Conservation (phyloP, 2,888 invertebrate species). For the Amblyjoppa fuscipennis region DNA sequence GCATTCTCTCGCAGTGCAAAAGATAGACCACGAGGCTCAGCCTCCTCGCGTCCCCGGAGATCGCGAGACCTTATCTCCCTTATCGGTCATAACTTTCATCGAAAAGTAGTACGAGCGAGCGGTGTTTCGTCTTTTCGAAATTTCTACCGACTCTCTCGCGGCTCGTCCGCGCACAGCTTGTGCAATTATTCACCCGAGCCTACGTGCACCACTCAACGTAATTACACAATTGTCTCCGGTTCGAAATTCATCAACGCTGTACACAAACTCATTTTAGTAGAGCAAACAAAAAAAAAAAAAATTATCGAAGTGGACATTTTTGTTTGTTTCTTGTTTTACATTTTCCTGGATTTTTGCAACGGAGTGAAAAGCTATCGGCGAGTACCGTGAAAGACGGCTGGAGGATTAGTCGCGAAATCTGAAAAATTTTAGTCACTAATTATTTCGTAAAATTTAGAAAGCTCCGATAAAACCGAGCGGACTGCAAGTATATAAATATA, state of each 20-base stretch:
- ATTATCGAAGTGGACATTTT: background rate
- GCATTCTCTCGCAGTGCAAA: slow-evolving; percentile 44
- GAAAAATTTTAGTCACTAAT: background rate
- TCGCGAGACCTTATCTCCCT: slow-evolving; percentile 82
- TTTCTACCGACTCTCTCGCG: slow-evolving; percentile 32
- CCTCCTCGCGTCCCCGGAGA: slow-evolving; percentile 77
- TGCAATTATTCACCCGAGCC: slow-evolving; percentile 7
- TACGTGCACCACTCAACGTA: background rate
- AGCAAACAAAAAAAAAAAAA: background rate
- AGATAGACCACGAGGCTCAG: slow-evolving; percentile 59
- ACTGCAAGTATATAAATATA: background rate
- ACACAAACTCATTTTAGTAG: background rate
- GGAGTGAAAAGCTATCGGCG: too few species aligned
- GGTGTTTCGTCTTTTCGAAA: slow-evolving; percentile 59
- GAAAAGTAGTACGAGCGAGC: slow-evolving; percentile 73
- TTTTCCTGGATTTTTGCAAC: background rate
- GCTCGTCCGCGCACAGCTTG: slow-evolving; percentile 19
- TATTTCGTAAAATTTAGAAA: background rate
- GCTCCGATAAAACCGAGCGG: background rate
- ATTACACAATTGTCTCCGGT: background rate
- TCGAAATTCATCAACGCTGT: background rate
- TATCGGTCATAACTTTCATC: slow-evolving; percentile 84
- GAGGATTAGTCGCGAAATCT: background rate
- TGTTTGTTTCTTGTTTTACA: background rate
- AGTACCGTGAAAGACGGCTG: too few species aligned